Percentiles rank a stretch among this genome's conserved stretches.
These are phyloP conservation scores for Epinephelus moara DNA, from an alignment of 2,113 vertebrate species.

Conservation along the genomic window DNA sequence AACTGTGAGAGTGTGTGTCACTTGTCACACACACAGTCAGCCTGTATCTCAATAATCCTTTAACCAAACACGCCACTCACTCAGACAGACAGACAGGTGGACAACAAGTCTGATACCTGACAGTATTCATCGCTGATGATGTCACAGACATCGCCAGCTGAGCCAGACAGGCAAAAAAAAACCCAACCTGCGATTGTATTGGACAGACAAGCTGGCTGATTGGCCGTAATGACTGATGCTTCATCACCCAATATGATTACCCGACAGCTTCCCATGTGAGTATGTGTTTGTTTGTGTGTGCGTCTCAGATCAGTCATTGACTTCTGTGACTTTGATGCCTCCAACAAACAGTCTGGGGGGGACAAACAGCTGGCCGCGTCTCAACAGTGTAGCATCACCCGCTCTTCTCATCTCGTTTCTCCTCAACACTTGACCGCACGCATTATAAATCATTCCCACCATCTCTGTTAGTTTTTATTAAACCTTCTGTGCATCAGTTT, in stretches of 20 bases:
- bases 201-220: conserved; percentile 18
- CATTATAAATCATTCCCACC: no score
- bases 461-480: no score
- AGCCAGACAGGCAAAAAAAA: not conserved
- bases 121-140: conserved; percentile 18
- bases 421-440: not conserved
- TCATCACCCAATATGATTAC: conserved; percentile 14
- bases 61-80: conserved; percentile 10
- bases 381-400: not conserved
- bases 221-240: conserved; percentile 36
- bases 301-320: not conserved
- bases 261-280: conserved; percentile 8
- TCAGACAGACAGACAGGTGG: not conserved
- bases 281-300: conserved; percentile 2
- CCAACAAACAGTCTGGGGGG: not conserved
- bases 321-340: conserved; percentile 19
- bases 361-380: conserved; percentile 16
- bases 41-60: not conserved
- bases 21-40: conserved; percentile 1
- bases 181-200: not conserved
- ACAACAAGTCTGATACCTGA: conserved; percentile 16
- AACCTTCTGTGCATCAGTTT: no score
- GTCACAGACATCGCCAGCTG: conserved; percentile 22
- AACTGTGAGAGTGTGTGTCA: no score
- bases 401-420: not conserved